Evolutionary conservation across 2,797 vertebrate species (phyloP).

Genomic region (Mionectes olivaceus): DNA sequence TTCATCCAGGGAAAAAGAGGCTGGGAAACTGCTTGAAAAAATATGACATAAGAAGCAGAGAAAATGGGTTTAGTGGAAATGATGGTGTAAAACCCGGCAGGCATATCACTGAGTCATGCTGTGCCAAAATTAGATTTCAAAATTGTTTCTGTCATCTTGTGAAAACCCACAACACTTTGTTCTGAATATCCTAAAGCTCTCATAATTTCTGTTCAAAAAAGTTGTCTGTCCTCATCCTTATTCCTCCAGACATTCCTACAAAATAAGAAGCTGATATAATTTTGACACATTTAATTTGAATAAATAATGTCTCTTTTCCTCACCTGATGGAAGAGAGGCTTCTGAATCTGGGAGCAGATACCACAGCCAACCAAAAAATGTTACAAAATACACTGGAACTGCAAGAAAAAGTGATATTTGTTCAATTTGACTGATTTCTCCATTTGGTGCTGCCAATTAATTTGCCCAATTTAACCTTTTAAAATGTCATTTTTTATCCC

Average conservation of each 20-base stretch:
- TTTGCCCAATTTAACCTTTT: slow-evolving; percentile 73
- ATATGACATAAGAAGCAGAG: slow-evolving; percentile 23
- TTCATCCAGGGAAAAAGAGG: neutral
- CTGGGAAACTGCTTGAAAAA: slow-evolving; percentile 10
- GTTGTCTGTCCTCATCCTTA: neutral
- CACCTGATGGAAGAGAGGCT: neutral
- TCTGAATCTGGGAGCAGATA: neutral
- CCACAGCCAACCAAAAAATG: neutral
- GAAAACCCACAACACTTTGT: neutral
- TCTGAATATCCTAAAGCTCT: neutral
- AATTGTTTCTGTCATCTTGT: slow-evolving; percentile 33
- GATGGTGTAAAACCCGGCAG: neutral
- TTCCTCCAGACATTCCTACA: neutral
- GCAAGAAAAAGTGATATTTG: neutral
- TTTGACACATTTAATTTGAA: neutral
- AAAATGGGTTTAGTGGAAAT: slow-evolving; percentile 37
- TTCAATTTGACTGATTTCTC: slow-evolving; percentile 52
- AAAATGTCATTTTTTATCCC: slow-evolving; percentile 68
- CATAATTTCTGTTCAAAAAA: neutral
- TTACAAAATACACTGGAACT: neutral
- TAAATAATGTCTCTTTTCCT: neutral
- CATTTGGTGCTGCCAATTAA: slow-evolving; percentile 69
- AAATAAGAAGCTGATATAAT: neutral
- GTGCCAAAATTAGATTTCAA: slow-evolving; percentile 50
- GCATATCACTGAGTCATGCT: slow-evolving; percentile 14